Percentiles rank a stretch among this genome's conserved stretches.
phyloP scores from a whole-genome alignment of 2,888 invertebrate genomes.

The Drosophila formosana region DNA sequence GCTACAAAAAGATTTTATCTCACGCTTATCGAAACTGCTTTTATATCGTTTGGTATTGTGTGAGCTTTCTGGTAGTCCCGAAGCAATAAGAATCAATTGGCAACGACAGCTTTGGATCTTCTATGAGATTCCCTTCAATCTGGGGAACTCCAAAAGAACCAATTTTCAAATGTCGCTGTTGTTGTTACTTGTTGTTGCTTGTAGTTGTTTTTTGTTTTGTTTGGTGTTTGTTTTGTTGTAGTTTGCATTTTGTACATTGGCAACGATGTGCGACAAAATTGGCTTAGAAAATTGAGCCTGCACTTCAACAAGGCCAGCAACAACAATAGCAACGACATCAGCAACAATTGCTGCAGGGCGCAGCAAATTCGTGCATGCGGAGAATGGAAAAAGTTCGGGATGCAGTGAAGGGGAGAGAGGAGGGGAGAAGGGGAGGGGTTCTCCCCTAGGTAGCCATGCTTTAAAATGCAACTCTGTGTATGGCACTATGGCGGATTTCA shows the following conservation, averaged over 20 bases:
- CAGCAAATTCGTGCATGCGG: neutral
- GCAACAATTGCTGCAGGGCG: slow-evolving; percentile 30
- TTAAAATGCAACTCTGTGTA: slow-evolving; percentile 75
- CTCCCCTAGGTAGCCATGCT: slow-evolving; percentile 46
- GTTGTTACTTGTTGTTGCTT: slow-evolving; percentile 29
- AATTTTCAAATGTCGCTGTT: slow-evolving; percentile 22
- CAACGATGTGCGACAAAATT: slow-evolving; percentile 70
- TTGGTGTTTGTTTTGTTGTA: slow-evolving; percentile 37
- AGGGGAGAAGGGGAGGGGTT: neutral
- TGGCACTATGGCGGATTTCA: slow-evolving; percentile 72
- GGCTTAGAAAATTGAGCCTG: slow-evolving; percentile 79
- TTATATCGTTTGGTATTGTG: slow-evolving; percentile 23
- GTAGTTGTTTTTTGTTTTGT: slow-evolving; percentile 42
- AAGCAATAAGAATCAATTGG: slow-evolving; percentile 61
- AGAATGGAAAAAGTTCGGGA: neutral
- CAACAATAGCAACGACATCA: slow-evolving; percentile 14
- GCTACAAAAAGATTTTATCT: slow-evolving; percentile 5
- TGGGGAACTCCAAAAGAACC: neutral
- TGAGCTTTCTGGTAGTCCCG: neutral
- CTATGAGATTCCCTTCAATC: slow-evolving; percentile 53
- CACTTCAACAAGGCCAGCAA: slow-evolving; percentile 37
- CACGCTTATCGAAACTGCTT: slow-evolving; percentile 37
- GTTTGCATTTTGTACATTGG: slow-evolving; percentile 51
- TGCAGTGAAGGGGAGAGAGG: neutral
- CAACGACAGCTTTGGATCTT: slow-evolving; percentile 42